A percentile compares a stretch with the other conserved stretches of the same genome.
Evolutionary conservation across 37 sponge, comb jelly and placozoan species (phyloP).

Genomic region (Spongilla lacustris): DNA sequence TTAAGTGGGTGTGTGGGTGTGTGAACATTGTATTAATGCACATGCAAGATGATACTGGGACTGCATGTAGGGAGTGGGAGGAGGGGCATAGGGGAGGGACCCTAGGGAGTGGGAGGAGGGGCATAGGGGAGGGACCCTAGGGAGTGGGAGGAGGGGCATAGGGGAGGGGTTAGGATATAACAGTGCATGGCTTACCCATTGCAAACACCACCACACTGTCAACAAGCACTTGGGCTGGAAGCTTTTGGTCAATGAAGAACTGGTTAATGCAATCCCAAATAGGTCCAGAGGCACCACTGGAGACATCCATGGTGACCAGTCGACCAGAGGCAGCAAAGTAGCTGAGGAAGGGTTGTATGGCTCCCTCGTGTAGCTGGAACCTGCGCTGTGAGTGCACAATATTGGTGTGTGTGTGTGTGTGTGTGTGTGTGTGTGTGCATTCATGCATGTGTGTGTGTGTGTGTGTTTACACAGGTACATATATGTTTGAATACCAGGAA

Average conservation of each 20-base stretch:
- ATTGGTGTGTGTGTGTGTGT: constrained; percentile 16
- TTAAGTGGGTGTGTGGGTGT: not conserved
- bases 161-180: not conserved
- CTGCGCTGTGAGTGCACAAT: constrained; percentile 30
- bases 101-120: too few relatives aligned
- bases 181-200: constrained; percentile 38
- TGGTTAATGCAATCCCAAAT: constrained; percentile 70
- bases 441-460: not conserved
- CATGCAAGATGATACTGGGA: not conserved
- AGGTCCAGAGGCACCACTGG: constrained; percentile 63
- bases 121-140: not conserved
- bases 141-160: not conserved
- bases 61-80: too few relatives aligned
- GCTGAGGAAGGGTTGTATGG: constrained; percentile 48
- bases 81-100: not conserved
- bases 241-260: constrained; percentile 48
- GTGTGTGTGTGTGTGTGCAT: constrained; percentile 4
- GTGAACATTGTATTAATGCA: not conserved
- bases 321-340: constrained; percentile 59
- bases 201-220: constrained; percentile 79
- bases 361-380: constrained; percentile 59
- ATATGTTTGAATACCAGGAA: not conserved
- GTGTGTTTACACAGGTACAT: not conserved
- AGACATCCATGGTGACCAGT: constrained; percentile 74
- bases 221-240: constrained; percentile 63